Conservation (phyloP, 1,140 invertebrate species). For the Apis laboriosa region DNA sequence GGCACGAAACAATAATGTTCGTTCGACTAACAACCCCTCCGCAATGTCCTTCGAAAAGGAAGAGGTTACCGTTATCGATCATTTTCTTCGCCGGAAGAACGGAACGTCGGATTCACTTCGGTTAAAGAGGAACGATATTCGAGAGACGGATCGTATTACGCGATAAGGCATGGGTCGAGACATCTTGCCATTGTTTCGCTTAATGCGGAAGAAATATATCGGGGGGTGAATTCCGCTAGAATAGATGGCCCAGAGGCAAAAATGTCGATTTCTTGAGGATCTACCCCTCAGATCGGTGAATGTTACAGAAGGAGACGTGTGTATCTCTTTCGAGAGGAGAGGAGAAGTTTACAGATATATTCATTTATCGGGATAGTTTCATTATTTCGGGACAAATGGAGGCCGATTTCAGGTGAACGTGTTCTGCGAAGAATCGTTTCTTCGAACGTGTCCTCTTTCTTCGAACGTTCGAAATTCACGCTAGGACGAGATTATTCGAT, state of each 20-base stretch:
- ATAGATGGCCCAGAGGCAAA: background rate
- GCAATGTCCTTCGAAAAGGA: background rate
- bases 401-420: background rate
- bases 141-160: constrained; percentile 27
- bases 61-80: background rate
- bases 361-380: constrained; percentile 22
- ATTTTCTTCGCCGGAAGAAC: background rate
- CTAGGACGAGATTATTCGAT: background rate
- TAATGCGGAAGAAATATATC: background rate
- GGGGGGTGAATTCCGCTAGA: background rate
- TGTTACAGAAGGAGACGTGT: background rate
- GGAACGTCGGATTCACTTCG: background rate
- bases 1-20: background rate
- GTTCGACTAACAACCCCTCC: no score
- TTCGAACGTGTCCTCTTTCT: background rate
- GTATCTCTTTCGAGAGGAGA: background rate
- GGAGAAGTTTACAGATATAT: background rate
- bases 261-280: constrained; percentile 36
- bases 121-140: constrained; percentile 19
- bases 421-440: background rate
- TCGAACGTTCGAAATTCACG: background rate
- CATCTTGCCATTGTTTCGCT: constrained; percentile 24
- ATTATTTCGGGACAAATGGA: background rate
- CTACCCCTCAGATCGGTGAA: background rate
- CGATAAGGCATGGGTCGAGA: constrained; percentile 21